Conservation (phyloP, 2,113 vertebrate genomes). For the Entelurus aequoreus region DNA sequence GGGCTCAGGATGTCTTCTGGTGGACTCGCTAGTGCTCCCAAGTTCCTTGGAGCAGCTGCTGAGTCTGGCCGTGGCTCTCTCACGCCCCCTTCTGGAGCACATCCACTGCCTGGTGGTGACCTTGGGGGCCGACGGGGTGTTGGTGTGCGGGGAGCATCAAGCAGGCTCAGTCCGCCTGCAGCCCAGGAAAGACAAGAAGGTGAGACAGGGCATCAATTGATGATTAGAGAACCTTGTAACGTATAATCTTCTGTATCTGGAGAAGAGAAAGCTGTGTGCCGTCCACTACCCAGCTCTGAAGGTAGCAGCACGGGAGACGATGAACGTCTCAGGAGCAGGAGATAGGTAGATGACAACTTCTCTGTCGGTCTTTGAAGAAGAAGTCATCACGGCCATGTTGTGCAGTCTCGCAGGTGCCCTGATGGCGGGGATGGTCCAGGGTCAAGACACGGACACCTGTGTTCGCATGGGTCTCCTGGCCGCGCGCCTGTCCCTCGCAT, state of each 20-base stretch:
- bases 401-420: slow-evolving; percentile 81
- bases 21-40: slow-evolving; percentile 62
- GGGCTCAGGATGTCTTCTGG: not conserved
- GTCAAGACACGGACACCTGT: slow-evolving; percentile 72
- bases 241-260: slow-evolving; percentile 27
- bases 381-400: not conserved
- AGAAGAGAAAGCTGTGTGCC: slow-evolving; percentile 75
- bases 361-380: not conserved
- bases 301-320: slow-evolving; percentile 65
- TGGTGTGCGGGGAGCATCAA: slow-evolving; percentile 75
- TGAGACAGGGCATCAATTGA: slow-evolving; percentile 30
- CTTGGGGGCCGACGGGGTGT: slow-evolving; percentile 72
- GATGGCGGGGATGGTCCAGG: slow-evolving; percentile 75
- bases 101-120: slow-evolving; percentile 81
- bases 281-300: slow-evolving; percentile 76
- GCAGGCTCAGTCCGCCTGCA: slow-evolving; percentile 66
- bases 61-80: slow-evolving; percentile 66
- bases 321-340: slow-evolving; percentile 86
- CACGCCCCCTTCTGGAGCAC: slow-evolving; percentile 80
- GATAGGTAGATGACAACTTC: slow-evolving; percentile 75
- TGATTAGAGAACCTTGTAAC: not conserved
- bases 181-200: slow-evolving; percentile 57
- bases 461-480: slow-evolving; percentile 77
- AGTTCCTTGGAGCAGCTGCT: slow-evolving; percentile 68
- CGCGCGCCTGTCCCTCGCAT: slow-evolving; percentile 71